Evolutionary conservation across 2,888 invertebrate species (phyloP).

Genomic region (Catotricha subobsoleta): DNA sequence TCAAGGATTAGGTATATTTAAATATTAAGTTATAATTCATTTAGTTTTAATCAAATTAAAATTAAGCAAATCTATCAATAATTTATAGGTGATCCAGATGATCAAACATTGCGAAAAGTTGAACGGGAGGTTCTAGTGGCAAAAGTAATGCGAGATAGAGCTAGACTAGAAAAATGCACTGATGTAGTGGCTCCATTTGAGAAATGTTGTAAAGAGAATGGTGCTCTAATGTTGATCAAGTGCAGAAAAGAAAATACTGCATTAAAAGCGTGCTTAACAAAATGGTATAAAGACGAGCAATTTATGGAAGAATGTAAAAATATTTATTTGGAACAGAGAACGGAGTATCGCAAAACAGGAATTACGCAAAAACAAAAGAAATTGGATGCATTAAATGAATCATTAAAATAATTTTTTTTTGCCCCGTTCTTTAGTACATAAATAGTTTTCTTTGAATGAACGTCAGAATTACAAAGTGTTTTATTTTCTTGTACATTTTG

Average conservation of each 20-base stretch:
- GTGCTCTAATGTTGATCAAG: slow-evolving; percentile 49
- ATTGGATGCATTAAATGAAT: not conserved
- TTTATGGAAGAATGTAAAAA: slow-evolving; percentile 56
- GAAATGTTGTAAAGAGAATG: slow-evolving; percentile 51
- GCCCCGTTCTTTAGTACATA: no score
- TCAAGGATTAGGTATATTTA: slow-evolving; percentile 35
- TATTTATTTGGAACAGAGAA: slow-evolving; percentile 63
- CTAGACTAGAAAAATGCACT: slow-evolving; percentile 59
- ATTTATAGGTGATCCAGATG: slow-evolving; percentile 65
- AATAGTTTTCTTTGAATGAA: no score
- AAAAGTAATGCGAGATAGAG: slow-evolving; percentile 69
- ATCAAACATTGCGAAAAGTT: slow-evolving; percentile 61
- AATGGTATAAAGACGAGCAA: slow-evolving; percentile 60
- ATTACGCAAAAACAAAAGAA: slow-evolving; percentile 35
- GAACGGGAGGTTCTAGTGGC: slow-evolving; percentile 79
- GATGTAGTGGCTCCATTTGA: slow-evolving; percentile 51
- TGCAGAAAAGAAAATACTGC: slow-evolving; percentile 54
- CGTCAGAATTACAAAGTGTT: no score
- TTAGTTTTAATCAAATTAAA: not conserved
- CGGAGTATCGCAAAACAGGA: slow-evolving; percentile 68
- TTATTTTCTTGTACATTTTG: no score
- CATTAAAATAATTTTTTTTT: no score
- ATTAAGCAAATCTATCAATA: not conserved
- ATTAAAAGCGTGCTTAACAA: slow-evolving; percentile 49
- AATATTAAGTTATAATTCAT: no score